Base-by-base conservation (phyloP, 1,140 invertebrate species). In the Apis florea region DNA sequence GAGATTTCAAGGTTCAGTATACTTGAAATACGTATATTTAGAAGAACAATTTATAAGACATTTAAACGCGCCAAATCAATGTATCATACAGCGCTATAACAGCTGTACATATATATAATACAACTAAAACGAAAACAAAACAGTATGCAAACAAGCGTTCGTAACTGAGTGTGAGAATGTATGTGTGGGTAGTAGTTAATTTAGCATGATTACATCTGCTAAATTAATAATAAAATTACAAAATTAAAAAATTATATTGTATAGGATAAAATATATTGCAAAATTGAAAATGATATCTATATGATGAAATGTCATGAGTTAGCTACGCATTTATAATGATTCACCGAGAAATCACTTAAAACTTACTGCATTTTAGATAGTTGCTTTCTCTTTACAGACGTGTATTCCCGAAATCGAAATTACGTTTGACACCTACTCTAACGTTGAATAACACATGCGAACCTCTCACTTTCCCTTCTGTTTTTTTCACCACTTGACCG, bases 301-400 rank as follows among this genome's bases (percentile, higher is more conserved):
- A 15, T 26, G 49, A 82, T 47, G 19, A 11, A 71, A 63, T 9
- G 49, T 24, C 17, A 17, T 17, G 15, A 40, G 4, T 9, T 9
- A 51, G 12, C 49, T 56, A 40, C 49, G 59, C 24, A 61, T 74
- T 49, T 71, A 54, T 21, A 19, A 69, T 21, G 47, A n/a, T 53
- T 63, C 19, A 56, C 6, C 15, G 13, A 21, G 12, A 71, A 66
- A 68, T 1, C 10, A 17, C 13, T 49, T 5, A 17, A 61, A 40
- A 86, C 84, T 85, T 40, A 86, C 85, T 21, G 74, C 79, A 86
- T 86, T 26, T 83, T 71, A 15, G 5, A 61, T 31, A 59, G n/a
- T 69, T 51, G 13, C 47, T 69, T 24, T 17, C n/a, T 19, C 21
- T 73, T 53, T n/a, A 24, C 5, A 8, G 77, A 64, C 47, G 31